phyloP scores from a whole-genome alignment of 2,797 vertebrate genomes.

The Megaceryle alcyon region DNA sequence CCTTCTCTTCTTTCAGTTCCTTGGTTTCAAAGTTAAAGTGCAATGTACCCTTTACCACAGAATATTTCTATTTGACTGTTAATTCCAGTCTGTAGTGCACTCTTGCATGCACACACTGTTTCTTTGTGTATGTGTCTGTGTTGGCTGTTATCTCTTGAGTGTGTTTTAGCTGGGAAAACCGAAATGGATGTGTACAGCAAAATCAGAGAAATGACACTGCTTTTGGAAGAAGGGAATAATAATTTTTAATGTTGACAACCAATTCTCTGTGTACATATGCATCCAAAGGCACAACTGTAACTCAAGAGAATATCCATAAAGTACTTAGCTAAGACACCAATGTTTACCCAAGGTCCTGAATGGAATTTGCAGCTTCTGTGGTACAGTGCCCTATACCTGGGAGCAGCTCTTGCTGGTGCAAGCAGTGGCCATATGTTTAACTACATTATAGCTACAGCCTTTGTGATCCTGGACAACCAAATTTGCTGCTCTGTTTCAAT shows the following conservation, averaged over 20 bases:
- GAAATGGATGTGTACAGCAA: background rate
- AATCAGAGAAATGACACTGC: rapidly evolving
- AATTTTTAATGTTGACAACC: background rate
- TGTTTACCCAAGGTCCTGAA: background rate
- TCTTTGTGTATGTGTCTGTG: background rate
- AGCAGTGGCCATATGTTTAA: background rate
- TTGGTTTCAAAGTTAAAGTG: background rate
- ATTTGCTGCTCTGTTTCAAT: background rate
- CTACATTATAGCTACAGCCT: background rate
- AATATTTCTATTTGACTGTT: background rate
- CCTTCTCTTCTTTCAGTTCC: background rate
- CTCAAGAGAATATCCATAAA: background rate
- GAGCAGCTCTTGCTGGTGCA: background rate
- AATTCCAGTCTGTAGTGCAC: background rate
- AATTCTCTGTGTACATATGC: background rate
- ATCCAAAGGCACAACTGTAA: background rate
- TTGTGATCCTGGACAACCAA: background rate
- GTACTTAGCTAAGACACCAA: background rate
- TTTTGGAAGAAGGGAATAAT: background rate
- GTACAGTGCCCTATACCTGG: background rate
- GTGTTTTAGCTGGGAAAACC: background rate
- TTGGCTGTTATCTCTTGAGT: background rate
- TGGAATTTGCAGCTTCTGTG: background rate
- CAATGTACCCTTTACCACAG: background rate
- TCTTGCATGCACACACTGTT: rapidly evolving